These are phyloP conservation scores for Clarias fuscus DNA, from an alignment of 2,797 vertebrate genomes.

Conservation along the genomic window DNA sequence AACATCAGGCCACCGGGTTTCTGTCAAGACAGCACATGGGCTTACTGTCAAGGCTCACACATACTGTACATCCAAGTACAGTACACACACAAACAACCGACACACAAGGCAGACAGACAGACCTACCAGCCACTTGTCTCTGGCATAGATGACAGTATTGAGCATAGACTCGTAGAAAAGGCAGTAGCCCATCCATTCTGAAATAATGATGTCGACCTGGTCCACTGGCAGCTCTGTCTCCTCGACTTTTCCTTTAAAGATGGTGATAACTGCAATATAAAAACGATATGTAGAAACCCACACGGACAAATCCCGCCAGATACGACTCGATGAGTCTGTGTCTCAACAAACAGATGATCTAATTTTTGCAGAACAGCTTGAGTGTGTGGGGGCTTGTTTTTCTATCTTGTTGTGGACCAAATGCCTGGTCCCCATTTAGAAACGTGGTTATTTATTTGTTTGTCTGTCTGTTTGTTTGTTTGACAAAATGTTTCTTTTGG, in stretches of 20 bases:
- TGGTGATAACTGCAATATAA: conserved; percentile 90
- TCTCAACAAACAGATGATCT: conserved; percentile 36
- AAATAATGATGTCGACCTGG: conserved; percentile 96
- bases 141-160: conserved; percentile 95
- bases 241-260: conserved; percentile 97
- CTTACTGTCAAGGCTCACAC: conserved; percentile 29
- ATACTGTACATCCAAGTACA: conserved; percentile 25
- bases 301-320: conserved; percentile 24
- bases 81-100: conserved; percentile 41
- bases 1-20: conserved; percentile 98
- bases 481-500: not conserved
- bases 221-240: conserved; percentile 95
- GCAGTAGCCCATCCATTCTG: conserved; percentile 98
- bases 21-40: conserved; percentile 75
- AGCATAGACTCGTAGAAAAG: conserved; percentile 99
- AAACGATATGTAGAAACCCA: conserved; percentile 4
- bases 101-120: conserved; percentile 34
- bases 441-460: not conserved
- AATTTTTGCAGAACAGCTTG: conserved; percentile 31
- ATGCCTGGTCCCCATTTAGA: not conserved
- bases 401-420: conserved; percentile 20
- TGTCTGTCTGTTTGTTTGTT: not conserved
- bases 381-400: conserved; percentile 1
- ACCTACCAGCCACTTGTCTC: conserved; percentile 97
- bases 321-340: not conserved